Percentiles rank a stretch among this genome's conserved stretches.
phyloP scores from a whole-genome alignment of 2,888 invertebrate genomes.

The Nemotelus nigrinus region DNA sequence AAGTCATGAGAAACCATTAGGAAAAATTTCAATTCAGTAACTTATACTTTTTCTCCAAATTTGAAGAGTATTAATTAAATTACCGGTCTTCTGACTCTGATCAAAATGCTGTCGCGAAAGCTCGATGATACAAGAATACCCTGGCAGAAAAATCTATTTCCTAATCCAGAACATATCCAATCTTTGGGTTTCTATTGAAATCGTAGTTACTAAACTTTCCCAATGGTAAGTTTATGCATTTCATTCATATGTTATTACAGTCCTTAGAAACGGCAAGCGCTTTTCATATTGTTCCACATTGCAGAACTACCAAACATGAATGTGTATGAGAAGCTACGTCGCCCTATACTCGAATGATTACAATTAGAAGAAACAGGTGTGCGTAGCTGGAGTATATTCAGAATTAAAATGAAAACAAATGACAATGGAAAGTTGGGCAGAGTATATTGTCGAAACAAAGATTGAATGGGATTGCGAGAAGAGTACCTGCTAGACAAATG shows the following conservation, averaged over 20 bases:
- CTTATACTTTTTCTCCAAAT: neutral
- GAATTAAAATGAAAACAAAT: constrained; percentile 23
- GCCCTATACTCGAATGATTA: constrained; percentile 11
- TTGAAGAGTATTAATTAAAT: too few relatives aligned
- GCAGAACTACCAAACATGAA: constrained; percentile 1
- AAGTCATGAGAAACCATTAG: neutral
- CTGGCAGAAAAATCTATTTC: neutral
- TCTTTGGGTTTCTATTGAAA: neutral
- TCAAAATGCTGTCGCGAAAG: neutral
- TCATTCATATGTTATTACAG: neutral
- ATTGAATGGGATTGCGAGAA: neutral
- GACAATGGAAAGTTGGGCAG: constrained; percentile 15
- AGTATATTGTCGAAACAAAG: neutral
- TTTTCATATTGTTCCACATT: constrained; percentile 20
- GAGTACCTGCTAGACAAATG: too few relatives aligned
- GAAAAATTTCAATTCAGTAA: neutral
- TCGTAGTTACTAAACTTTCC: neutral
- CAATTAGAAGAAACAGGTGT: constrained; percentile 32
- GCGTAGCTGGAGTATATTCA: constrained; percentile 10
- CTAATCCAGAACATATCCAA: neutral
- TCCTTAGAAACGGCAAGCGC: neutral
- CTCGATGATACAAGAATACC: neutral
- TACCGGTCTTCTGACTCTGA: too few relatives aligned
- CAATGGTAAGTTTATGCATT: neutral
- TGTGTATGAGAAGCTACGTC: constrained; percentile 1